Conservation (phyloP, 2,797 vertebrate genomes). For the Mycteria americana region DNA sequence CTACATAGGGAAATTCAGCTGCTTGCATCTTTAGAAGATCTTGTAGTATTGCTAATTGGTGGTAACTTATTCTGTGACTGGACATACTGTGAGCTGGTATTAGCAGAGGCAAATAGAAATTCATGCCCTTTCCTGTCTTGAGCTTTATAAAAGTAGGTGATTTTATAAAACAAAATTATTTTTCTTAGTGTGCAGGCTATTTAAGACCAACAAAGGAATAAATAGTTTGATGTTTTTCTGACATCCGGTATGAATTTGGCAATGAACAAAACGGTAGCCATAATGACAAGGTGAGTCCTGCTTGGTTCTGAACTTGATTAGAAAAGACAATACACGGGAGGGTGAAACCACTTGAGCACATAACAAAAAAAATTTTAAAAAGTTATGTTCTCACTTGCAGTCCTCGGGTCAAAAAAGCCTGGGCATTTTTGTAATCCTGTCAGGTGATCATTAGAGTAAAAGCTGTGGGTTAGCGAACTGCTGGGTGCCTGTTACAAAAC, state of each 20-base stretch:
- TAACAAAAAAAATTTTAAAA: neutral
- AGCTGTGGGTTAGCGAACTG: neutral
- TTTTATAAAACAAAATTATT: neutral
- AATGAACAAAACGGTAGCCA: rapidly evolving
- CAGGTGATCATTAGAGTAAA: neutral
- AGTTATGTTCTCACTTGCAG: neutral
- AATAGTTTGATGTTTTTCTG: neutral
- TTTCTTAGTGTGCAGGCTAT: neutral
- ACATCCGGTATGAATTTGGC: neutral
- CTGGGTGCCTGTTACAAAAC: neutral
- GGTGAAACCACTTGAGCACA: neutral
- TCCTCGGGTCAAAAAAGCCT: neutral
- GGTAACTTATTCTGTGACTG: neutral
- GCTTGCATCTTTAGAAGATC: neutral
- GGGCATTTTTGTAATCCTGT: neutral
- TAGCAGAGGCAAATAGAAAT: neutral
- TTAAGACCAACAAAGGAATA: neutral
- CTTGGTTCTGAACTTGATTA: neutral
- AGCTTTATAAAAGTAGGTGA: neutral
- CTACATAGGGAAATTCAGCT: neutral
- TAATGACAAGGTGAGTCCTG: neutral
- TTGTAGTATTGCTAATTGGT: neutral
- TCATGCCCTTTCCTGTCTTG: neutral
- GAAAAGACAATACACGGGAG: slow-evolving; percentile 16
- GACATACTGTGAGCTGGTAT: neutral